Percentiles rank a stretch among this genome's conserved stretches.
phyloP scores from a whole-genome alignment of 2,797 vertebrate genomes.

The Antrozous pallidus region DNA sequence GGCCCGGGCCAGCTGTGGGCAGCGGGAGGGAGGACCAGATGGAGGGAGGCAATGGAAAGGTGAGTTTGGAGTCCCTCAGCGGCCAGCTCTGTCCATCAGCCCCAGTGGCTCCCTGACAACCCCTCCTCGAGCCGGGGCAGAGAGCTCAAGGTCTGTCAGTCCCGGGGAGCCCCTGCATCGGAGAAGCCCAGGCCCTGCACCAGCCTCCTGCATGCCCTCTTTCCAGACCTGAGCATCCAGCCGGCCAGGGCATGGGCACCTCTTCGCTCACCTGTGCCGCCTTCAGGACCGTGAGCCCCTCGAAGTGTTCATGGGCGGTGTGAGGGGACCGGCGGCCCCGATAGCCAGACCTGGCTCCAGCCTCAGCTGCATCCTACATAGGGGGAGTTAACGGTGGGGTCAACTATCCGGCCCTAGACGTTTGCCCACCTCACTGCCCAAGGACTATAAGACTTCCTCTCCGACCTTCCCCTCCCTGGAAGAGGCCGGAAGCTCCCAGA shows the following conservation, averaged over 20 bases:
- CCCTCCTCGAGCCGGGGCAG: background rate
- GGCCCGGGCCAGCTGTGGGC: constrained; percentile 88
- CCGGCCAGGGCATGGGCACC: fast-evolving
- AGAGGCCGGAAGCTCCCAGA: background rate
- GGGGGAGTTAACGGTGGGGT: background rate
- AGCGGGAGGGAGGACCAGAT: background rate
- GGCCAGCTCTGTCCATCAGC: background rate
- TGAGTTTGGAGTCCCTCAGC: background rate
- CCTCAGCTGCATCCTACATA: constrained; percentile 86
- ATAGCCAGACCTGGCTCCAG: constrained; percentile 86
- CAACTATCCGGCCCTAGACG: background rate
- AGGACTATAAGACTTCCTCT: background rate
- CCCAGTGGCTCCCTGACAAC: background rate
- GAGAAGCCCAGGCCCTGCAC: background rate
- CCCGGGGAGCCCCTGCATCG: background rate
- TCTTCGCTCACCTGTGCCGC: constrained; percentile 87
- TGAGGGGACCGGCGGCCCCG: constrained; percentile 92
- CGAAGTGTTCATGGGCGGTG: constrained; percentile 94
- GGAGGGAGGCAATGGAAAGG: background rate
- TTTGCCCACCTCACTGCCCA: background rate
- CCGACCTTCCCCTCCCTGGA: background rate
- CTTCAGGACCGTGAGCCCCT: constrained; percentile 92
- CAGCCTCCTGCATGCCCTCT: background rate
- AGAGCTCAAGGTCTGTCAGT: background rate
- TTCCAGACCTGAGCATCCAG: background rate